Conservation (phyloP, 2,888 invertebrate species). For the Prosopocoilus inquinatus region DNA sequence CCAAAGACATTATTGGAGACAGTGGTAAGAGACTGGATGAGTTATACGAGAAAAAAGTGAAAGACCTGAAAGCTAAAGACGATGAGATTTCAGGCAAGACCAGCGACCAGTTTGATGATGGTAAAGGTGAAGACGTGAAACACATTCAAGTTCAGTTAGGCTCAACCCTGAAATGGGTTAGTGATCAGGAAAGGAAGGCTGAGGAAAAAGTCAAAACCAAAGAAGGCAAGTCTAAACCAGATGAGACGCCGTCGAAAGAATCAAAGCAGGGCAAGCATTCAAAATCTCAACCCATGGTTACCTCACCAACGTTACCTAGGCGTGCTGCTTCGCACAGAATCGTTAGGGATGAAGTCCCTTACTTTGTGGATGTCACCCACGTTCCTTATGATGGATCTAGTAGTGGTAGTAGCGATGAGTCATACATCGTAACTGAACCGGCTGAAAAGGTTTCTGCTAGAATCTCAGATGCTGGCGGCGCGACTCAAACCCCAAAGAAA, state of each 20-base stretch:
- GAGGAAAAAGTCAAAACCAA: not conserved
- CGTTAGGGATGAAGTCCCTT: constrained; percentile 42
- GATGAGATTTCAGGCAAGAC: constrained; percentile 11
- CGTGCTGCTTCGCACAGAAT: constrained; percentile 44
- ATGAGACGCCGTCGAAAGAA: not conserved
- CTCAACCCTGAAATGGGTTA: not conserved
- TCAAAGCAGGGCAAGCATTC: not conserved
- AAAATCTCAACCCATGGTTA: constrained; percentile 35
- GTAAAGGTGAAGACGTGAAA: not conserved
- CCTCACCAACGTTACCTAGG: constrained; percentile 46
- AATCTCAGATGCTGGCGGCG: constrained; percentile 13
- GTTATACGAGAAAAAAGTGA: not conserved
- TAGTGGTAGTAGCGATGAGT: constrained; percentile 42
- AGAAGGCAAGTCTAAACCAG: not conserved
- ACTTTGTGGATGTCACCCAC: constrained; percentile 44
- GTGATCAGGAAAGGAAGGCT: not conserved
- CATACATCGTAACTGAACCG: constrained; percentile 22
- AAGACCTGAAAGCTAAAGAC: constrained; percentile 6
- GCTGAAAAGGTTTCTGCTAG: constrained; percentile 16
- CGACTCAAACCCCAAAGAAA: constrained; percentile 10
- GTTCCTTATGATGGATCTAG: constrained; percentile 35
- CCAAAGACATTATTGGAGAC: too few relatives aligned
- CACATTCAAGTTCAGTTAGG: not conserved
- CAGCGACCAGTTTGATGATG: not conserved
- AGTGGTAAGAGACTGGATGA: too few relatives aligned